phyloP scores from a whole-genome alignment of 2,113 vertebrate genomes.

The Saguinus midas region DNA sequence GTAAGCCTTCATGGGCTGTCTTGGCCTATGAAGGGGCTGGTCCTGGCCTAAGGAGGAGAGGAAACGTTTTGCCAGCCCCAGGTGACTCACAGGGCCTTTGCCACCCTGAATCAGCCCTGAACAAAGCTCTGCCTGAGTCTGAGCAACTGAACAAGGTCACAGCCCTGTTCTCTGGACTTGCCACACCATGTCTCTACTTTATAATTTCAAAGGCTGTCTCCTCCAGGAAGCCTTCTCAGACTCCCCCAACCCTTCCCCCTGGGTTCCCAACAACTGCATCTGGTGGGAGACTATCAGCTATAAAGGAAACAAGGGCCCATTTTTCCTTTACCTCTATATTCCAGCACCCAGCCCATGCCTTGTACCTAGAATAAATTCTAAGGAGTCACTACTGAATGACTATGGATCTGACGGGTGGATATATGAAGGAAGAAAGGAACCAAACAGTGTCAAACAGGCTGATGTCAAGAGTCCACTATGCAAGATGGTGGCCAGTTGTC shows the following conservation, averaged over 20 bases:
- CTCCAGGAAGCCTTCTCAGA: conserved; percentile 1
- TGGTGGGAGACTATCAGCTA: neutral
- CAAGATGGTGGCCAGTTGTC: neutral
- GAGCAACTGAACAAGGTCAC: neutral
- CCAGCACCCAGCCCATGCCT: neutral
- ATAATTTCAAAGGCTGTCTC: neutral
- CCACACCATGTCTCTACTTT: neutral
- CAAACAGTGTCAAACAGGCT: neutral
- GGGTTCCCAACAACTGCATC: neutral
- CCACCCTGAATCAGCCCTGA: conserved; percentile 42
- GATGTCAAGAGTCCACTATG: neutral
- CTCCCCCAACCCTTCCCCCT: neutral
- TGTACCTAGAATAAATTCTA: neutral
- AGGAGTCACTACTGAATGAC: neutral
- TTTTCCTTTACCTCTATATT: neutral
- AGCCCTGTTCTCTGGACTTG: neutral
- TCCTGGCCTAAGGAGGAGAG: neutral
- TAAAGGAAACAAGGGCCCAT: neutral
- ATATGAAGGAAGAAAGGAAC: neutral
- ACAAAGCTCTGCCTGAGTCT: neutral
- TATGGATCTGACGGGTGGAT: neutral
- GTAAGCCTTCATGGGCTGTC: neutral
- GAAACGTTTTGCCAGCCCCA: neutral
- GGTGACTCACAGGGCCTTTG: conserved; percentile 38
- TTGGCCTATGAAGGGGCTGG: neutral